Evolutionary conservation across 2,113 vertebrate species (phyloP).

Genomic region (Plecotus auritus): DNA sequence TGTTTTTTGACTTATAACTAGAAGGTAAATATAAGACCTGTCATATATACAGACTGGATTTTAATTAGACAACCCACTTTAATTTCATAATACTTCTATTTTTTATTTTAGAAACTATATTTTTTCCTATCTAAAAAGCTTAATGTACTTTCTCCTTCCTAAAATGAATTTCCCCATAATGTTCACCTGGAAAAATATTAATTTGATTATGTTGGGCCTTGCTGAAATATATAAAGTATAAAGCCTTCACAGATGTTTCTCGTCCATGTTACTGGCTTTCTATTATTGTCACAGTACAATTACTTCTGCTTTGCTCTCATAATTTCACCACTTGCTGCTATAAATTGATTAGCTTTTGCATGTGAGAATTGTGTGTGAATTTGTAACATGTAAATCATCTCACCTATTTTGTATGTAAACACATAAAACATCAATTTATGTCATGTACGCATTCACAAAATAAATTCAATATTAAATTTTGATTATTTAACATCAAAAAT

Average conservation of each 20-base stretch:
- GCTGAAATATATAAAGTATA: not conserved
- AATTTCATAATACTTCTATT: not conserved
- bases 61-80: not conserved
- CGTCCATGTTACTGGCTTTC: not conserved
- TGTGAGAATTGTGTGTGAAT: not conserved
- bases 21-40: not conserved
- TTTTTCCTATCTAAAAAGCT: not conserved
- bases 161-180: not conserved
- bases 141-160: not conserved
- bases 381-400: not conserved
- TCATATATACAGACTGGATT: not conserved
- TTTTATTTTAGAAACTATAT: not conserved
- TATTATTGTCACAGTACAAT: not conserved
- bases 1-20: not conserved
- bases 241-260: not conserved
- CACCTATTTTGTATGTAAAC: not conserved
- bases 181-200: not conserved
- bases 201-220: not conserved
- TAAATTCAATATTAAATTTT: not conserved
- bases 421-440: not conserved
- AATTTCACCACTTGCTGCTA: not conserved
- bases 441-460: not conserved
- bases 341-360: not conserved
- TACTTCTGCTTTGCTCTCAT: not conserved
- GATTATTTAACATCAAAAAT: not conserved